phyloP scores from a whole-genome alignment of 2,797 vertebrate genomes.

The Agapornis canus region DNA sequence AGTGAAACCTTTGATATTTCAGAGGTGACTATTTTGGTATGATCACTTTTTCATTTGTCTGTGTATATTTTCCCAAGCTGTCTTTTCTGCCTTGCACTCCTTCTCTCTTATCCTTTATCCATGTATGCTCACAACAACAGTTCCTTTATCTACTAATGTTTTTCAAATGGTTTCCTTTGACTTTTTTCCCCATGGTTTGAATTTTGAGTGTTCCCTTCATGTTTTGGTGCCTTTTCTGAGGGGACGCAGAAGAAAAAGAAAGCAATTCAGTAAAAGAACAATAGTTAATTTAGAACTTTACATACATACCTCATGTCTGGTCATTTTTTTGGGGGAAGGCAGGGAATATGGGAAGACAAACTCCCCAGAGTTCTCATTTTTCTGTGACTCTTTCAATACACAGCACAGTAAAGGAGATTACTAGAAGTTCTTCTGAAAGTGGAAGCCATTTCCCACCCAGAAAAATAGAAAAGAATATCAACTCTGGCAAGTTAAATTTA shows the following conservation, averaged over 20 bases:
- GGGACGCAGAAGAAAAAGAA: neutral
- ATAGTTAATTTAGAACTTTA: neutral
- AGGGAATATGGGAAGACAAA: neutral
- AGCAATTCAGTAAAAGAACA: neutral
- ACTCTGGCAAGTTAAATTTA: neutral
- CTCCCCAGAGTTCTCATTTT: neutral
- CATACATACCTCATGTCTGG: neutral
- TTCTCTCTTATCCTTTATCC: neutral
- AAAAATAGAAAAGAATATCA: neutral
- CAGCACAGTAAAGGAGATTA: neutral
- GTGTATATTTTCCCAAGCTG: neutral
- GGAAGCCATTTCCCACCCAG: neutral
- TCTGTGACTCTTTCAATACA: neutral
- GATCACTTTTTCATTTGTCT: neutral
- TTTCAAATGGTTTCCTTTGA: neutral
- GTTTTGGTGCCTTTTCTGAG: neutral
- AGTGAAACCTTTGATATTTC: neutral
- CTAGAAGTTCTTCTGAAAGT: neutral
- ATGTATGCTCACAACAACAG: neutral
- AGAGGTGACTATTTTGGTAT: neutral
- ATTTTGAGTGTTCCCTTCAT: neutral
- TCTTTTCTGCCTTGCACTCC: neutral
- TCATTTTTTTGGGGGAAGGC: neutral
- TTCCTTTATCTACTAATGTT: neutral
- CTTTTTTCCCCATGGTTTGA: neutral